Conservation (phyloP, 2,797 vertebrate genomes). For the Epinephelus coioides region DNA sequence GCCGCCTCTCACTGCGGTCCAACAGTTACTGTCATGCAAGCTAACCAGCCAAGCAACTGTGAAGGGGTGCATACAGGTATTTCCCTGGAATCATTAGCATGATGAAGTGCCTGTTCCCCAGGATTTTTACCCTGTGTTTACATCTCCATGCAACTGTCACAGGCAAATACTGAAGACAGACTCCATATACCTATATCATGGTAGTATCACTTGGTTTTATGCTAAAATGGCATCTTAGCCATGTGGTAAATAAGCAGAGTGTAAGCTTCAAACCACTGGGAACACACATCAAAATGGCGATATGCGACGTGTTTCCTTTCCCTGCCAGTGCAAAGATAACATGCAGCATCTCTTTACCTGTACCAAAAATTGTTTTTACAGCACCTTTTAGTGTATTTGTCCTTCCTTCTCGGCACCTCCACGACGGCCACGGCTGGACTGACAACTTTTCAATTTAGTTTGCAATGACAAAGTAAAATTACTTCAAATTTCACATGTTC, state of each 20-base stretch:
- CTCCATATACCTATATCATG: not conserved
- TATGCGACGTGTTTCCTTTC: not conserved
- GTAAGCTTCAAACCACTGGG: not conserved
- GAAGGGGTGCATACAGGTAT: not conserved
- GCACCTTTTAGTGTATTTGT: too few relatives aligned
- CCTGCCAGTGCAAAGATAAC: not conserved
- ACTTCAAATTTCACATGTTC: too few relatives aligned
- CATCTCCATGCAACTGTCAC: not conserved
- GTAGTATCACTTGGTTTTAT: too few relatives aligned
- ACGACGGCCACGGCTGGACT: too few relatives aligned
- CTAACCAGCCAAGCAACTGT: constrained; percentile 17
- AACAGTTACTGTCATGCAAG: constrained; percentile 30
- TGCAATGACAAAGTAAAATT: too few relatives aligned
- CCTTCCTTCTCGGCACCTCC: too few relatives aligned
- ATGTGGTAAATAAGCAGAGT: too few relatives aligned
- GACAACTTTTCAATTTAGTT: too few relatives aligned
- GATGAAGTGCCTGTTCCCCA: not conserved
- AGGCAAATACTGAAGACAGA: not conserved
- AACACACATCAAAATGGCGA: not conserved
- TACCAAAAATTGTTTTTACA: too few relatives aligned
- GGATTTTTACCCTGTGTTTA: not conserved
- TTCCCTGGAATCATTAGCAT: not conserved
- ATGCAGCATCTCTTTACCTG: too few relatives aligned
- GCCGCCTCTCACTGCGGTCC: constrained; percentile 31
- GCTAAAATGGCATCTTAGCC: not conserved